Percentiles rank a stretch among this genome's conserved stretches.
These are phyloP conservation scores for Phortica variegata DNA, from an alignment of 1,140 invertebrate genomes.

Conservation along the genomic window DNA sequence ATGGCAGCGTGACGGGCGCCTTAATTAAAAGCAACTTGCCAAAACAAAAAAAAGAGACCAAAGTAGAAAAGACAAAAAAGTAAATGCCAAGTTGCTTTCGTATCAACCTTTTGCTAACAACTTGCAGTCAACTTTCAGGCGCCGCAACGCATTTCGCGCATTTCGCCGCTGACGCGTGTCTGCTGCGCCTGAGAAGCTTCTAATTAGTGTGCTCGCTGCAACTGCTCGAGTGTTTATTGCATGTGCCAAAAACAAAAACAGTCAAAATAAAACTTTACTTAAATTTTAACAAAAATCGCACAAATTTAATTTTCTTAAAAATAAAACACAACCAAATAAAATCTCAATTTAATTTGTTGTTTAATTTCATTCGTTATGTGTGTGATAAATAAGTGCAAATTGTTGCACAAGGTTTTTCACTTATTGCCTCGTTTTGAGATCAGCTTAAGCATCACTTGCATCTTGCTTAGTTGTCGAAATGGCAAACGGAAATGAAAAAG, in stretches of 20 bases:
- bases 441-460: slow-evolving; percentile 16
- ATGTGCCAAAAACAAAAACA: slow-evolving; percentile 9
- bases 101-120: slow-evolving; percentile 27
- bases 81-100: slow-evolving; percentile 26
- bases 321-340: slow-evolving; percentile 27
- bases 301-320: slow-evolving; percentile 22
- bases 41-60: background rate
- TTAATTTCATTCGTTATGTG: too few relatives aligned
- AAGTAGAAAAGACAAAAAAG: slow-evolving; percentile 5
- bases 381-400: too few relatives aligned
- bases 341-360: slow-evolving; percentile 41
- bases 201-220: slow-evolving; percentile 44
- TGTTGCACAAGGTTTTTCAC: slow-evolving; percentile 32
- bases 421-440: slow-evolving; percentile 5
- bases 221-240: slow-evolving; percentile 2
- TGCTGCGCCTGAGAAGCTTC: slow-evolving; percentile 44
- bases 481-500: slow-evolving; percentile 15
- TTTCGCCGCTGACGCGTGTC: slow-evolving; percentile 28
- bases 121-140: slow-evolving; percentile 43
- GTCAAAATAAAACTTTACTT: background rate
- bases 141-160: too few relatives aligned
- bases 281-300: slow-evolving; percentile 6
- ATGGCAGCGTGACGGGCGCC: slow-evolving; percentile 28
- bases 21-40: slow-evolving; percentile 42
- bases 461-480: slow-evolving; percentile 13